Percentiles rank a stretch among this genome's conserved stretches.
These are phyloP conservation scores for Neoarius graeffei DNA, from an alignment of 2,113 vertebrate species.

Conservation along the genomic window DNA sequence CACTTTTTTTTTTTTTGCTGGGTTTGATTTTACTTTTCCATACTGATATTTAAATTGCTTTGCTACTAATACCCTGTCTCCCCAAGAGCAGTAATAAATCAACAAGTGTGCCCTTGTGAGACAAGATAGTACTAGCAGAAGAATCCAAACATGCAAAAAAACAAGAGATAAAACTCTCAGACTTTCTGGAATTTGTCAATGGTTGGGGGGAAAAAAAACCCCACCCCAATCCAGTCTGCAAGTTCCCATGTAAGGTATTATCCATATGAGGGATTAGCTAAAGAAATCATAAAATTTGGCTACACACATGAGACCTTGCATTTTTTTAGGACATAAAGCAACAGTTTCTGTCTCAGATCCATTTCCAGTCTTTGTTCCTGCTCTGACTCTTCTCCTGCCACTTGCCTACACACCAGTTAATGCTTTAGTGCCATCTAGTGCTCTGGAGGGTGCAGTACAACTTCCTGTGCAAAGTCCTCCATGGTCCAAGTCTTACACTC, in stretches of 20 bases:
- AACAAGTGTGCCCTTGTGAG: neutral
- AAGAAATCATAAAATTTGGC: neutral
- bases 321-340: neutral
- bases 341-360: neutral
- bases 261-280: neutral
- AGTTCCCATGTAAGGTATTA: neutral
- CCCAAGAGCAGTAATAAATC: neutral
- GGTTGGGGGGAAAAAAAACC: no score
- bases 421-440: neutral
- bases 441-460: neutral
- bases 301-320: neutral
- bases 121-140: neutral
- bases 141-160: neutral
- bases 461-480: neutral
- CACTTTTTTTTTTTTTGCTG: neutral
- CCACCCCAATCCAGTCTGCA: no score
- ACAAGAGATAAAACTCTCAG: neutral
- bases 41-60: neutral
- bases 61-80: neutral
- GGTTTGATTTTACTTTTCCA: neutral
- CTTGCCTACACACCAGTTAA: neutral
- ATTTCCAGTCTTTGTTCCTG: constrained; percentile 1
- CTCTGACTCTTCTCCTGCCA: neutral
- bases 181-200: neutral
- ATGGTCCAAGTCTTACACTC: neutral